Evolutionary conservation across 1,140 invertebrate genomes (phyloP), one percentile per base, ranked within the genome.

Genomic region (Papilio xuthus): DNA sequence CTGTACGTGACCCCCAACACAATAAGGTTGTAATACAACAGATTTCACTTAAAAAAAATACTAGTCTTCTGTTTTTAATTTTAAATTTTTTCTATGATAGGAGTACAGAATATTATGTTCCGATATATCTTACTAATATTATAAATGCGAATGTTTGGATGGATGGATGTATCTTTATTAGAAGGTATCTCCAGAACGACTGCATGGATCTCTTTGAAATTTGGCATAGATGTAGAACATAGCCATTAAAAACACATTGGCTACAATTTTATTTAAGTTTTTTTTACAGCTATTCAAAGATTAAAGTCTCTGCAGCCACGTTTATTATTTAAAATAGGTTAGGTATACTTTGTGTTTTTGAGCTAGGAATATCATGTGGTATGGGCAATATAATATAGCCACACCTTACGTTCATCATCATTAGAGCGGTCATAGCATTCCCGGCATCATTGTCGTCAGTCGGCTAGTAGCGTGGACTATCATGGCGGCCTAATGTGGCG

Each of bases 1-100:
- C 78, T 63, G 73, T 83, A 90, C 89, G 90, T 92, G 89, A 90
- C 85, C 85, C 85, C 82, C 78, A 80, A 85, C 85, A 53, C 70
- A 78, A 74, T 78, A 56, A 26, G 18, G 56, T 44, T 26, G 3
- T 15, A 81, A 82, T 80, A 28, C 42, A 73, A 28, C 44, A 47
- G 13, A 26, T 73, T 73, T 73, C 7, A 47, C 12, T 50, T 9
- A 28, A 23, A 47, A 37, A 73, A 47, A 50, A 44, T 47, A 12
- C 32, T 37, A 37, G 32, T 6, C 32, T 37, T 7, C 32, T 37
- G 4, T 37, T 37, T 37, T 37, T 37, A 37, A 3, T 69, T 69
- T 28, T 9, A 69, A 37, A 13, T 15, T 69, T 28, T 32, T 15
- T 32, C 18, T 2, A 69, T 37, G 32, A 7, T 37, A 37, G 32